Evolutionary conservation across 1,140 invertebrate species (phyloP).

Genomic region (Drosophila novamexicana): DNA sequence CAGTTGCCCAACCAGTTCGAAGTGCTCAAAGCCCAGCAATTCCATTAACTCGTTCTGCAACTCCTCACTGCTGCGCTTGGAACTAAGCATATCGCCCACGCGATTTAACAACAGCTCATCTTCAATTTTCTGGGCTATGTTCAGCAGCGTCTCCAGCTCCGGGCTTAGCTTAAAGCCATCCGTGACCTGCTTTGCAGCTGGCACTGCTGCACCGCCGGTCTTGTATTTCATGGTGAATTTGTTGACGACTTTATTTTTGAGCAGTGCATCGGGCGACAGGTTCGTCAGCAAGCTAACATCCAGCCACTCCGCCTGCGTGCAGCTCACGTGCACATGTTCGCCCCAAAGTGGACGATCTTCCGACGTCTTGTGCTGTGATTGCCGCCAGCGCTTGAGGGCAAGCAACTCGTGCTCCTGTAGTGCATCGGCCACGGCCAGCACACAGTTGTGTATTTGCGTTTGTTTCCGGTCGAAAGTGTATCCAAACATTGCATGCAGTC

Average conservation of each 20-base stretch:
- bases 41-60: conserved; percentile 95
- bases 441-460: conserved; percentile 61
- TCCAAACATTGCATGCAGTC: conserved; percentile 70
- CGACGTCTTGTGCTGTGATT: conserved; percentile 31
- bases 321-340: conserved; percentile 54
- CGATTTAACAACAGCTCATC: conserved; percentile 87
- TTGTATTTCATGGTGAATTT: conserved; percentile 77
- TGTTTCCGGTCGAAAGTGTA: conserved; percentile 72
- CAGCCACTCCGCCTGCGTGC: conserved; percentile 24
- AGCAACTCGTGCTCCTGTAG: conserved; percentile 65
- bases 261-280: conserved; percentile 52
- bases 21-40: conserved; percentile 92
- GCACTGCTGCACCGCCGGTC: conserved; percentile 82
- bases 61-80: conserved; percentile 89
- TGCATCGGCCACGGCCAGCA: conserved; percentile 49
- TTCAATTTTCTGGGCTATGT: conserved; percentile 84
- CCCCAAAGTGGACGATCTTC: conserved; percentile 59
- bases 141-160: conserved; percentile 81
- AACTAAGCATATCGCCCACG: conserved; percentile 87
- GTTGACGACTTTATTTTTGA: conserved; percentile 60
- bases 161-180: conserved; percentile 67
- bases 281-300: conserved; percentile 66
- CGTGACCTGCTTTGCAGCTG: conserved; percentile 62
- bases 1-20: conserved; percentile 93
- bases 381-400: conserved; percentile 62